Base-by-base conservation (phyloP, 1,140 invertebrate genomes). In the Drosophila simulans region DNA sequence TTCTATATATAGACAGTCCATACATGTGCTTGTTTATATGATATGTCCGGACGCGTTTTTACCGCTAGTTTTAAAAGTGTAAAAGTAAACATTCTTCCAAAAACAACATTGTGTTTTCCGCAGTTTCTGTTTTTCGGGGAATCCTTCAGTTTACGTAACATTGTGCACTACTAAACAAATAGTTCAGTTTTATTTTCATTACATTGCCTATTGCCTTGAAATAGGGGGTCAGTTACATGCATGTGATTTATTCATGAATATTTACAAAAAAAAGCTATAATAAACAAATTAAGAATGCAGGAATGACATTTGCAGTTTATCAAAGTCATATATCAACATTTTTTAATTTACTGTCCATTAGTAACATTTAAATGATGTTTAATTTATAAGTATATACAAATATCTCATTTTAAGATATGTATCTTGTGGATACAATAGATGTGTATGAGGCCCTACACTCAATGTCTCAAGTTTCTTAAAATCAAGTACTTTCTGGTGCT, bases 1-100 rank as follows among this genome's bases (percentile, higher is more conserved):
- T 54, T 37, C 62, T 70, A 55, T 55, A 54, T 54, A 66, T 69
- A 66, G 60, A 31, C 22, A 5, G 7, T 11, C 7, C 46, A 53
- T 22, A 45, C 53, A 31, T 31, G 31, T 31, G 17, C 48, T 48
- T 70, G 66, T 48, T 70, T 56, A 56, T 48, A 48, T 40, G 51
- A 56, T 39, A 46, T 64, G 49, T 40, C 37, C 22, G 65, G 34
- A 20, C 43, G 48, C 65, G 54, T 42, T 34, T 54, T 22, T 17
- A 22, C 39, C 2, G 3, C 20, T 39, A 39, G 39, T 31, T 54
- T 46, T 20, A 4, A 31, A 54, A 22, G 34, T 17, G 5, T n/a
- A 13, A 37, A 68, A n/a, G 34, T 66, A 69, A 69, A 69, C 62
- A 66, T 46, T 63, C 15, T 35, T 5, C 1, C 2, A 46, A 15